Conservation (phyloP, 1,140 invertebrate species). For the Phocides pigmalion region DNA sequence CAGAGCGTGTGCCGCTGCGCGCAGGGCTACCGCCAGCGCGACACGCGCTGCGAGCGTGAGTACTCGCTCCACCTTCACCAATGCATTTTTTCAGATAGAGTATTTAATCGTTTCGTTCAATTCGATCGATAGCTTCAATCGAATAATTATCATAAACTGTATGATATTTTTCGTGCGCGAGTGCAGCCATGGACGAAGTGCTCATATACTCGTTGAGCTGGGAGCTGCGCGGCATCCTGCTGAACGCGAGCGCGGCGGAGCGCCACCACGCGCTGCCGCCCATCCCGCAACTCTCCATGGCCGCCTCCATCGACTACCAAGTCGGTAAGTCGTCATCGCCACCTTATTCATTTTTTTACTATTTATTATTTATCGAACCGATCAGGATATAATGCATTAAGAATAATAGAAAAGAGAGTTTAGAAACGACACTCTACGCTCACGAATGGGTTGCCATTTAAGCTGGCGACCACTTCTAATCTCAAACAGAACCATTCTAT, state of each 20-base stretch:
- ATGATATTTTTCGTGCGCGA: background rate
- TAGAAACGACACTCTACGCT: too few relatives aligned
- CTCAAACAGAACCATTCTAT: too few relatives aligned
- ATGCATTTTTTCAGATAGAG: too few relatives aligned
- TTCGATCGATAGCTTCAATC: too few relatives aligned
- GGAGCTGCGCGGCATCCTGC: conserved; percentile 89
- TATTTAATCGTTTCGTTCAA: too few relatives aligned
- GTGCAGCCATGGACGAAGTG: conserved; percentile 85
- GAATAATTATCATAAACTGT: too few relatives aligned
- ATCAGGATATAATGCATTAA: too few relatives aligned
- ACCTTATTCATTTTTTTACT: too few relatives aligned
- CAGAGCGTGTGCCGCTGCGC: conserved; percentile 89
- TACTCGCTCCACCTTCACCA: background rate
- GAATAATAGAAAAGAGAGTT: too few relatives aligned
- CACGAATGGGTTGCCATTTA: too few relatives aligned
- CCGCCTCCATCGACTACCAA: conserved; percentile 90
- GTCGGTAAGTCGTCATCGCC: conserved; percentile 79
- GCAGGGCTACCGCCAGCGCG: conserved; percentile 87
- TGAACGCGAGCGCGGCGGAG: conserved; percentile 64
- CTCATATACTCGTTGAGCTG: conserved; percentile 91
- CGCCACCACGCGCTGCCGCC: conserved; percentile 87
- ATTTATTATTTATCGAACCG: too few relatives aligned
- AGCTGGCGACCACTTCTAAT: too few relatives aligned
- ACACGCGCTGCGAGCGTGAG: conserved; percentile 58
- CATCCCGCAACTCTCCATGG: conserved; percentile 90